Evolutionary conservation across 64 coral and sea anemone species (phyloP).

Genomic region (Montipora capricornis): DNA sequence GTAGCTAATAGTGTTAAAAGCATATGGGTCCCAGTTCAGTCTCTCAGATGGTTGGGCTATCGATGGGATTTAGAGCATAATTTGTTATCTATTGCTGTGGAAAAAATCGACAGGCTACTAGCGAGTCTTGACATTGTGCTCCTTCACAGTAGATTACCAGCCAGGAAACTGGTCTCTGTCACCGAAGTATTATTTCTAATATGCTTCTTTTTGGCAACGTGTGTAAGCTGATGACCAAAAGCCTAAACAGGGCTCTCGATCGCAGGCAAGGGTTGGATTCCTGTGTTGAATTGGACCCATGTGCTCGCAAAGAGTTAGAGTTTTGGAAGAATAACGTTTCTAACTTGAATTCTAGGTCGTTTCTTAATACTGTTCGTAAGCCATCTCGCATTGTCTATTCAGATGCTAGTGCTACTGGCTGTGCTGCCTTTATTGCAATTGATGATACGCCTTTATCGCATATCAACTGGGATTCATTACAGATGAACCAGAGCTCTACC

Average conservation of each 20-base stretch:
- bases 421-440: slow-evolving; percentile 50
- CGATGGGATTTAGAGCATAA: no score
- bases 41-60: no score
- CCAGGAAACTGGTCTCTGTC: no score
- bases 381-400: slow-evolving; percentile 48
- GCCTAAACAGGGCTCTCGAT: slow-evolving; percentile 40
- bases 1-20: no score
- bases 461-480: slow-evolving; percentile 33
- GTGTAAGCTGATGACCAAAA: slow-evolving; percentile 73
- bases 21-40: no score
- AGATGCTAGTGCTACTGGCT: slow-evolving; percentile 57
- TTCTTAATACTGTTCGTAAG: neutral
- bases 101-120: no score
- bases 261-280: slow-evolving; percentile 33
- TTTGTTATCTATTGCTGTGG: no score
- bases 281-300: neutral
- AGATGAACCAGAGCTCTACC: slow-evolving; percentile 67
- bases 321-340: slow-evolving; percentile 57
- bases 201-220: slow-evolving; percentile 74
- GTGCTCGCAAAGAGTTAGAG: slow-evolving; percentile 7
- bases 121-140: no score
- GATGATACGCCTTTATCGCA: slow-evolving; percentile 33
- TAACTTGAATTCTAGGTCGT: neutral
- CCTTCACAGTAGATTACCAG: no score
- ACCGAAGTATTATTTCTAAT: slow-evolving; percentile 49